phyloP scores from a whole-genome alignment of 2,797 vertebrate genomes.

The Brachymystax lenok region DNA sequence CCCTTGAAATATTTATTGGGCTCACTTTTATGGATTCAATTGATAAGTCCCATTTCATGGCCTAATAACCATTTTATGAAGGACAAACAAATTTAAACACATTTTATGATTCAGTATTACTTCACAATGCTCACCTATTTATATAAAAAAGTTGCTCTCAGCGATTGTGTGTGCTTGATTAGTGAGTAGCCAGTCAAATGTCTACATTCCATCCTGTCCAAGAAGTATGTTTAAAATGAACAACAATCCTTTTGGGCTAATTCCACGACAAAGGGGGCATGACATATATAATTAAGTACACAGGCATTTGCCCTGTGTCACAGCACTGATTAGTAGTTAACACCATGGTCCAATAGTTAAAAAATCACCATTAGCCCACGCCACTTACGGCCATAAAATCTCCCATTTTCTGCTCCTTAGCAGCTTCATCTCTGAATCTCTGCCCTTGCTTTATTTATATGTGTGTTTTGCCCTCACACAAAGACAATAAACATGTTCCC shows the following conservation, averaged over 20 bases:
- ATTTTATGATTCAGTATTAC: not conserved
- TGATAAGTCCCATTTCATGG: not conserved
- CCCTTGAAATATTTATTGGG: not conserved
- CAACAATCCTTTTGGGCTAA: conserved; percentile 50
- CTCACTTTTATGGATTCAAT: not conserved
- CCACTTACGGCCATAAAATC: conserved; percentile 90
- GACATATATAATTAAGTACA: conserved; percentile 82
- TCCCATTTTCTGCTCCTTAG: conserved; percentile 90
- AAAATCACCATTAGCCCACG: conserved; percentile 85
- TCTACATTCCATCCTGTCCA: conserved; percentile 11
- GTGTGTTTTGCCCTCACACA: conserved; percentile 78
- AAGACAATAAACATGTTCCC: conserved; percentile 87
- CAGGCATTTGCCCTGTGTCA: conserved; percentile 75
- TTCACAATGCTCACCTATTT: conserved; percentile 19
- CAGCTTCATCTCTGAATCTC: conserved; percentile 79
- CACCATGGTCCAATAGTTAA: conserved; percentile 85
- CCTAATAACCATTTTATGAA: not conserved
- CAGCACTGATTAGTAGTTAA: conserved; percentile 82
- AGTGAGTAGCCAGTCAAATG: conserved; percentile 19
- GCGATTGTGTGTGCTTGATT: conserved; percentile 23
- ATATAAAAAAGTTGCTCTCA: not conserved
- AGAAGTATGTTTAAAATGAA: conserved; percentile 35
- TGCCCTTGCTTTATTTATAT: conserved; percentile 84
- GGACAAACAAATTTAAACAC: not conserved
- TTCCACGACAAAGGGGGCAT: conserved; percentile 59